Evolutionary conservation across 92 coral and sea anemone genomes (phyloP), one percentile per base, ranked within the genome.

Genomic region (Plumapathes pennacea): DNA sequence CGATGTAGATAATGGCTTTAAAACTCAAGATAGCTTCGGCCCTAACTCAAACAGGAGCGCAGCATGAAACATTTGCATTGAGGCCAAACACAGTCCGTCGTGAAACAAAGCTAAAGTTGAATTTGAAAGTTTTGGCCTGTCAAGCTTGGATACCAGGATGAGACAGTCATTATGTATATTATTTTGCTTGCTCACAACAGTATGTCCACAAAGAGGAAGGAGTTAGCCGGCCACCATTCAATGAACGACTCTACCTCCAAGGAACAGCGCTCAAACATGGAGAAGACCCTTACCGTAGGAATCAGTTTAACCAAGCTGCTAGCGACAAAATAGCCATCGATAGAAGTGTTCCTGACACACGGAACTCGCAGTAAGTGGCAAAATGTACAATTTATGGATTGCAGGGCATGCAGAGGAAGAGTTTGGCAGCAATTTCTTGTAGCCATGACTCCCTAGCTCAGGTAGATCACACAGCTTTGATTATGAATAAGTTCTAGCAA

Each of bases 271-370:
- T 92, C n/a, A 74, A 84, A 25, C 63, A 71, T 10, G 98, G 95
- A 14, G 83, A 77, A 38, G 98, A 92, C 67, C 74, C 80, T 12
- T 92, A 89, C 34, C 48, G 82, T 29, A 85, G 81, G 32, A 92
- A 92, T 77, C 89, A 84, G 37, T 92, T 92, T 51, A 92, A 92
- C 53, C 98, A 85, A 53, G 95, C 74, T 21, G 84, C 90, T 8
- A 92, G 98, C 46, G 98, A 92, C 58, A 75, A 78, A 26, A 63
- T 88, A 13, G 76, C 79, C 15, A 76, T 86, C 23, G 98, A 92
- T 24, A 83, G 98, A 63, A 67, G 52, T 53, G 75, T 92, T 46
- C 98, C 98, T 43, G 96, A 92, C 67, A 88, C 98, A 33, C 64
- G 98, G 19, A 89, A 92, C 50, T 67, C 87, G 26, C 90, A 76